These are phyloP conservation scores for Ariopsis seemanni DNA, from an alignment of 2,113 vertebrate genomes.

Conservation along the genomic window DNA sequence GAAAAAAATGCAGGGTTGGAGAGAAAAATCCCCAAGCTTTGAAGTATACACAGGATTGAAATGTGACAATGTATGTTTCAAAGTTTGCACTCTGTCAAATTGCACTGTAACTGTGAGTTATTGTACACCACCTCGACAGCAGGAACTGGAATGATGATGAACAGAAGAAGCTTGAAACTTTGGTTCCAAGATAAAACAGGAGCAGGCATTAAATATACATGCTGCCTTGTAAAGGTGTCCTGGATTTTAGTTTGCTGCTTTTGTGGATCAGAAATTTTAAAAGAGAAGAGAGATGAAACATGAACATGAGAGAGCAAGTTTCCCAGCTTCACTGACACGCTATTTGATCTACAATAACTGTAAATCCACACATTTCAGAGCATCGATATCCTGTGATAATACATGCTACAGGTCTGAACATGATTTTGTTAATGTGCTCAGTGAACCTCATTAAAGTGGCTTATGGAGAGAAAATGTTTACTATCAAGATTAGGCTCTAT, in stretches of 20 bases:
- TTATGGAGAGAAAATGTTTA: background rate
- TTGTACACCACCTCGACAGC: slow-evolving; percentile 74
- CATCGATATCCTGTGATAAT: slow-evolving; percentile 29
- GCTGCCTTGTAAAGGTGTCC: slow-evolving; percentile 65
- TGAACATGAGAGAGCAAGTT: slow-evolving; percentile 24
- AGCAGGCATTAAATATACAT: slow-evolving; percentile 74
- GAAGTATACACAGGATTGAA: slow-evolving; percentile 72
- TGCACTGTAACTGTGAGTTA: slow-evolving; percentile 66
- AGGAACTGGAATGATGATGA: slow-evolving; percentile 59
- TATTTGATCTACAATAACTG: slow-evolving; percentile 56
- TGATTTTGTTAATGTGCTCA: background rate
- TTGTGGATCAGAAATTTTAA: slow-evolving; percentile 64
- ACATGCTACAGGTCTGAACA: slow-evolving; percentile 37
- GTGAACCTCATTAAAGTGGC: slow-evolving; percentile 1
- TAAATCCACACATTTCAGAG: slow-evolving; percentile 34
- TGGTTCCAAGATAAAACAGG: slow-evolving; percentile 70
- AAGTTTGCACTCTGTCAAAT: slow-evolving; percentile 71
- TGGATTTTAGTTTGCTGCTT: slow-evolving; percentile 61
- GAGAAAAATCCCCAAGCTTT: slow-evolving; percentile 62
- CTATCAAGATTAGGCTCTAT: background rate
- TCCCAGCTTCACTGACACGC: slow-evolving; percentile 40
- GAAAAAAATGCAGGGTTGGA: slow-evolving; percentile 41
- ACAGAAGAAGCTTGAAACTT: slow-evolving; percentile 67
- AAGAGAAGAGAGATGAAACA: slow-evolving; percentile 44
- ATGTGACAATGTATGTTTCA: slow-evolving; percentile 75